Conservation (phyloP, 2,113 vertebrate species). For the Bambusicola thoracicus region DNA sequence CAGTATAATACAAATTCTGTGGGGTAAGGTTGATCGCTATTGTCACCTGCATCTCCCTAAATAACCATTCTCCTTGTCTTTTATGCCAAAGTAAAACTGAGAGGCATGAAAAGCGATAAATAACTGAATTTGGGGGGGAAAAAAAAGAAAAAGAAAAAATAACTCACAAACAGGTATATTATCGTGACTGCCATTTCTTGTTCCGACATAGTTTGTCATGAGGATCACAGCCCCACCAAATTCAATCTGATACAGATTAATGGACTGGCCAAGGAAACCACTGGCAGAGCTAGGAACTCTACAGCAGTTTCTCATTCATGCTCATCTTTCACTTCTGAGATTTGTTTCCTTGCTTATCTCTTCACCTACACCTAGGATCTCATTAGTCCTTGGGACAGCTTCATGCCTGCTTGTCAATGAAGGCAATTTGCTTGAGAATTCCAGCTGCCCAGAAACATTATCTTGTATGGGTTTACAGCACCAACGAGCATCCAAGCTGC, state of each 20-base stretch:
- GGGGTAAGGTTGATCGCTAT: background rate
- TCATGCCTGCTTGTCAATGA: background rate
- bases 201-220: fast-evolving
- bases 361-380: background rate
- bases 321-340: background rate
- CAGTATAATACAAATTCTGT: background rate
- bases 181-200: background rate
- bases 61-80: background rate
- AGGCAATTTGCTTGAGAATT: background rate
- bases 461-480: background rate
- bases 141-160: background rate
- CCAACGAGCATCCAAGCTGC: background rate
- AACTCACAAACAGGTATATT: fast-evolving
- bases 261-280: background rate
- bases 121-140: background rate
- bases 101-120: background rate
- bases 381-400: background rate
- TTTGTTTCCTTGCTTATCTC: background rate
- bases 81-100: background rate
- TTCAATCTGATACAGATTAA: background rate
- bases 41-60: background rate
- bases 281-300: background rate
- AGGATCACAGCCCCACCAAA: background rate
- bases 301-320: background rate
- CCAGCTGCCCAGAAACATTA: background rate